These are phyloP conservation scores for Cepaea nemoralis DNA, from an alignment of 1,140 invertebrate genomes.

Conservation along the genomic window DNA sequence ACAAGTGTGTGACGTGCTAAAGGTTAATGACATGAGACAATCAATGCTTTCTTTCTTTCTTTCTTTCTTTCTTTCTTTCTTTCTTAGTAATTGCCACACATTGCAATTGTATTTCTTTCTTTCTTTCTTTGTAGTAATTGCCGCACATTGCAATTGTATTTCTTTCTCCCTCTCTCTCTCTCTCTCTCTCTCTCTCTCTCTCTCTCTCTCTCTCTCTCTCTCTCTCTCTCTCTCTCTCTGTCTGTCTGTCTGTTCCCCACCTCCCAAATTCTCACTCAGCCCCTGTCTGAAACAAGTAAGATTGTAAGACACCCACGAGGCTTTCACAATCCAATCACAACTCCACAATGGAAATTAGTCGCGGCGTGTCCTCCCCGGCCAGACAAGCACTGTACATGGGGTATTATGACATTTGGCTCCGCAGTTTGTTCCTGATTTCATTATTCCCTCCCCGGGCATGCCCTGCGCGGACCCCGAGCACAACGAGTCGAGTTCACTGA, in stretches of 20 bases:
- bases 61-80: too few species aligned
- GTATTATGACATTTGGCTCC: slow-evolving; percentile 2
- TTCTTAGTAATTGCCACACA: too few species aligned
- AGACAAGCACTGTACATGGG: not conserved
- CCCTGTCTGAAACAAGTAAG: not conserved
- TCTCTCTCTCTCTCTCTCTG: not conserved
- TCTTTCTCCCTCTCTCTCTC: not conserved
- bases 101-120: too few species aligned
- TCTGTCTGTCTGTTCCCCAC: not conserved
- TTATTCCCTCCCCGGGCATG: slow-evolving; percentile 2
- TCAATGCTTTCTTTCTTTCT: too few species aligned
- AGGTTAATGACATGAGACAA: too few species aligned
- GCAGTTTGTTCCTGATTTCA: slow-evolving; percentile 19
- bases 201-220: not conserved
- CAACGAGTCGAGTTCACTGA: not conserved
- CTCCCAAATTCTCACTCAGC: not conserved
- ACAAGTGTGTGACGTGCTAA: too few species aligned
- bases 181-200: not conserved
- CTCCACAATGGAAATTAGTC: not conserved
- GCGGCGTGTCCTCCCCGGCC: not conserved
- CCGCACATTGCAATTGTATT: too few species aligned
- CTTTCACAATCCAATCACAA: not conserved
- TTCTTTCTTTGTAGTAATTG: too few species aligned
- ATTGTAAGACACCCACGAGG: not conserved
- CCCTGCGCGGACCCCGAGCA: not conserved